A percentile compares a stretch with the other conserved stretches of the same genome.
Evolutionary conservation across 37 sponge, comb jelly and placozoan genomes (phyloP).

Genomic region (Hormiphora californensis): DNA sequence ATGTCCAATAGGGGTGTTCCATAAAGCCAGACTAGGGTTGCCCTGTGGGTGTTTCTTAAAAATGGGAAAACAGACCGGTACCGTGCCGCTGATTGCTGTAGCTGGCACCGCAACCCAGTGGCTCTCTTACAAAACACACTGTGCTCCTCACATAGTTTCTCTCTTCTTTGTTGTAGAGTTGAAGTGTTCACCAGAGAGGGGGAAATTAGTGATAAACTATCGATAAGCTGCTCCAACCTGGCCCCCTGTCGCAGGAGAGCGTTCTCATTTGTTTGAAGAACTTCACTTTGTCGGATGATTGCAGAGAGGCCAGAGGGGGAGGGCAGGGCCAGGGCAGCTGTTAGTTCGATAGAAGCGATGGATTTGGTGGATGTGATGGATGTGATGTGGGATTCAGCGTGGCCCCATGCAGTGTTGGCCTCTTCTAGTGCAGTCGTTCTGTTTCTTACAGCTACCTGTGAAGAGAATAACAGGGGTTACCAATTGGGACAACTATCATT

Average conservation of each 20-base stretch:
- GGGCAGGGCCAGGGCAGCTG: too few relatives aligned
- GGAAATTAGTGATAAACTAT: not conserved
- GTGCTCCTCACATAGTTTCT: not conserved
- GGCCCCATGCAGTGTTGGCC: conserved; percentile 5
- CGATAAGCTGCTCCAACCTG: not conserved
- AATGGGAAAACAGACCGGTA: not conserved
- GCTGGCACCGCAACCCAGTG: not conserved
- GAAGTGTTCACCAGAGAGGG: not conserved
- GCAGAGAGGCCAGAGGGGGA: not conserved
- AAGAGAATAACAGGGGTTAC: too few relatives aligned
- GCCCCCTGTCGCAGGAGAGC: not conserved
- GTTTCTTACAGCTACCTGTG: too few relatives aligned
- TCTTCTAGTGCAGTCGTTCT: too few relatives aligned
- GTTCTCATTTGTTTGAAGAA: not conserved
- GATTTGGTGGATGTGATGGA: not conserved
- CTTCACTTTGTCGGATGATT: not conserved
- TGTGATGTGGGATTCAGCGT: not conserved
- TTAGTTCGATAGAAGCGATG: not conserved
- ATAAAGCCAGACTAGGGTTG: not conserved
- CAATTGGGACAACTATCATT: too few relatives aligned
- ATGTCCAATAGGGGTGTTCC: not conserved
- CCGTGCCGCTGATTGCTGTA: not conserved
- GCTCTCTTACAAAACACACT: conserved; percentile 23
- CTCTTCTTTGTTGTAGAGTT: not conserved
- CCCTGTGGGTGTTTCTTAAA: not conserved